Conservation (phyloP, 1,140 invertebrate genomes). For the Saccostrea cuccullata region DNA sequence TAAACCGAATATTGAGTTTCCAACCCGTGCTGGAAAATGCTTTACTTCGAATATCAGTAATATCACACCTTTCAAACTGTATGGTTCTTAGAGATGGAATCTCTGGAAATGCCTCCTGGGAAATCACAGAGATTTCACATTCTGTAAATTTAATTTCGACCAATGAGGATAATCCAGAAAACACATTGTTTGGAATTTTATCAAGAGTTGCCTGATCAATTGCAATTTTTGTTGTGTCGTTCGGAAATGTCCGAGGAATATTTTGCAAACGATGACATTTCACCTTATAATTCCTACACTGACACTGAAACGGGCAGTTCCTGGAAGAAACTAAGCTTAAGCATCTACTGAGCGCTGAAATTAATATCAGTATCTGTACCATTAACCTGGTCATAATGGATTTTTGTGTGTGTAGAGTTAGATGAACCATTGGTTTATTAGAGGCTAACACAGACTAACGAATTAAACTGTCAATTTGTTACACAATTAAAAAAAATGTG, state of each 20-base stretch:
- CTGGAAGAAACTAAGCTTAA: neutral
- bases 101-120: neutral
- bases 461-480: neutral
- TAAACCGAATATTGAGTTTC: neutral
- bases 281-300: neutral
- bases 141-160: neutral
- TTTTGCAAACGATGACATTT: neutral
- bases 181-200: neutral
- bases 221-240: constrained; percentile 18
- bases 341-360: neutral
- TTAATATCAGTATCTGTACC: neutral
- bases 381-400: neutral
- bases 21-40: neutral
- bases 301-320: neutral
- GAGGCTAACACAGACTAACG: neutral
- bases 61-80: neutral
- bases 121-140: neutral
- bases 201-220: neutral
- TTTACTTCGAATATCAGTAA: neutral
- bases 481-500: neutral
- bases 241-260: neutral
- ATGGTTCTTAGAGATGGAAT: neutral
- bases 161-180: neutral
- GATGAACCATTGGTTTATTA: neutral
- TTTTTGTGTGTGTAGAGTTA: neutral